phyloP scores from a whole-genome alignment of 2,888 invertebrate species.

The Dusona sp. region DNA sequence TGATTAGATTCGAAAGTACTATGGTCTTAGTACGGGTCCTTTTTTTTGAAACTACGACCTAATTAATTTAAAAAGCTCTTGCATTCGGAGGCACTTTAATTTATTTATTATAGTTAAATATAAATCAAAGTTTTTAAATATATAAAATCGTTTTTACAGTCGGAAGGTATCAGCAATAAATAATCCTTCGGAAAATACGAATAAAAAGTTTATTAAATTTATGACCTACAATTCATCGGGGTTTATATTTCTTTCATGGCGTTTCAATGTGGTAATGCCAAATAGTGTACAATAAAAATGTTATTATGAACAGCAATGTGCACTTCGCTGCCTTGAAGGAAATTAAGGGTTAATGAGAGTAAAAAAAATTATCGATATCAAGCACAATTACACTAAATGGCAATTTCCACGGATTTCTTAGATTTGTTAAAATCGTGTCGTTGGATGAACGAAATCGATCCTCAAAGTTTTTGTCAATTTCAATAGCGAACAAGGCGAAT shows the following conservation, averaged over 20 bases:
- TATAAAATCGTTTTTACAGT: slow-evolving; percentile 1
- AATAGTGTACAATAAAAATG: neutral
- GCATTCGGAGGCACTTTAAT: slow-evolving; percentile 8
- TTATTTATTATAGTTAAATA: neutral
- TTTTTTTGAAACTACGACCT: neutral
- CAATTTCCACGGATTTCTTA: neutral
- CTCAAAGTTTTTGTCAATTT: slow-evolving; percentile 19
- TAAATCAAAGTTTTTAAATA: slow-evolving; percentile 4
- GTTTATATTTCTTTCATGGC: neutral
- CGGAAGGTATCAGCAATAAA: neutral
- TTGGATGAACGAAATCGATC: neutral
- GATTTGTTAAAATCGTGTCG: neutral
- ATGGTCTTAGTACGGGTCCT: neutral
- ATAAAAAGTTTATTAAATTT: slow-evolving; percentile 7
- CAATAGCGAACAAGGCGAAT: slow-evolving; percentile 44
- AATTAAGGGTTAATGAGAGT: neutral
- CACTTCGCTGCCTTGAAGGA: neutral
- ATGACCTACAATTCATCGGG: neutral
- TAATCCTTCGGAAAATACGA: neutral
- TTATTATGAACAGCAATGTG: neutral
- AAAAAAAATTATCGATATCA: neutral
- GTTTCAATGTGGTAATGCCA: neutral
- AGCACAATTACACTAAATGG: neutral
- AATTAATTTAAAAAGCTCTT: neutral
- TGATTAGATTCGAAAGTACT: neutral